Conservation (phyloP, 2,888 invertebrate genomes). For the Phymatocera aterrima region DNA sequence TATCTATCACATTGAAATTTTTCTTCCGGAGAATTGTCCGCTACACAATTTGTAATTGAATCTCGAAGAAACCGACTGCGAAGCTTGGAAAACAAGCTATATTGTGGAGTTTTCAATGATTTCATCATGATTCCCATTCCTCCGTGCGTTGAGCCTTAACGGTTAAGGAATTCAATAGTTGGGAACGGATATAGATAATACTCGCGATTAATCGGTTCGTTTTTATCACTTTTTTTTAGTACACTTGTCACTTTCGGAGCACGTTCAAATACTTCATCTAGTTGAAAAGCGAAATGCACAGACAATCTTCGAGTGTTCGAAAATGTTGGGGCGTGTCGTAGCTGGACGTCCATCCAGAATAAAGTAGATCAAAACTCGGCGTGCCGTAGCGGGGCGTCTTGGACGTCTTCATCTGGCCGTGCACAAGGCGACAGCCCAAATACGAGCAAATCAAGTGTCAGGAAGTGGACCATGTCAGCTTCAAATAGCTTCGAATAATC, state of each 20-base stretch:
- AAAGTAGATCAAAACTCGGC: conserved; percentile 36
- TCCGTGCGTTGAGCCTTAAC: too few species aligned
- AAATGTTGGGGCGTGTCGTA: conserved; percentile 7
- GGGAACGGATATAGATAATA: too few species aligned
- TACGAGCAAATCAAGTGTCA: conserved; percentile 15
- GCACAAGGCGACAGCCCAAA: conserved; percentile 25
- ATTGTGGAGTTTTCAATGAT: too few species aligned
- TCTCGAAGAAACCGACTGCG: too few species aligned
- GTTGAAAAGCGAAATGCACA: neutral
- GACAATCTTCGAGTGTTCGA: neutral
- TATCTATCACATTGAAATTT: too few species aligned
- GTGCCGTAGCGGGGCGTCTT: conserved; percentile 41
- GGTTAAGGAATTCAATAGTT: too few species aligned
- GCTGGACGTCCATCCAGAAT: conserved; percentile 1
- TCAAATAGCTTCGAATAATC: conserved; percentile 21
- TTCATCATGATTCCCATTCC: too few species aligned
- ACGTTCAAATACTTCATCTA: neutral
- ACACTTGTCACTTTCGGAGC: neutral
- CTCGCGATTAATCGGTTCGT: too few species aligned
- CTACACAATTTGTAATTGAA: too few species aligned
- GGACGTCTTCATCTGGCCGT: conserved; percentile 20
- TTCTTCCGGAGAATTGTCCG: too few species aligned
- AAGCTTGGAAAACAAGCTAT: too few species aligned
- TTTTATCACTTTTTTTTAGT: neutral
- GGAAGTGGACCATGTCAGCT: conserved; percentile 42